phyloP scores from a whole-genome alignment of 2,888 invertebrate species.

The Tipula vernalis region DNA sequence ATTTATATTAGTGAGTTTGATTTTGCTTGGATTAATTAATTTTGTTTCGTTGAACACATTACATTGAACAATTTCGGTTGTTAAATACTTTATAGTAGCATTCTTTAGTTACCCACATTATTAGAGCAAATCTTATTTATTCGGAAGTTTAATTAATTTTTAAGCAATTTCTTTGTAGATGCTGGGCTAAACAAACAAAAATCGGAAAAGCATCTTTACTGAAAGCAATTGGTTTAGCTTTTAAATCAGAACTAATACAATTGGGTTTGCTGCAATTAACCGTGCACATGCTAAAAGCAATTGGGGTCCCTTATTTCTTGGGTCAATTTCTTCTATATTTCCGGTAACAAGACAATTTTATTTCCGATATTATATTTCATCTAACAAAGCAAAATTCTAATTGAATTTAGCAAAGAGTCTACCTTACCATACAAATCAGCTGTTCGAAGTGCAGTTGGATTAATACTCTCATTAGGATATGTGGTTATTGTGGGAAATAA shows the following conservation, averaged over 20 bases:
- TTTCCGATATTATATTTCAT: not conserved
- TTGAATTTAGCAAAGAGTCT: not conserved
- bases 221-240: constrained; percentile 17
- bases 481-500: not conserved
- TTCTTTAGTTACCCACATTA: no score
- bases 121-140: no score
- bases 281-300: not conserved
- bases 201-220: constrained; percentile 17
- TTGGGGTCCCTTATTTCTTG: constrained; percentile 16
- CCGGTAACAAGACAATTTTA: constrained; percentile 12
- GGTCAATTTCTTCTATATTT: constrained; percentile 19
- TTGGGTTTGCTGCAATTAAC: constrained; percentile 14
- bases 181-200: not conserved
- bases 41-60: no score
- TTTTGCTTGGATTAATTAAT: no score
- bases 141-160: no score
- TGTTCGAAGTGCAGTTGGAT: not conserved
- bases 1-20: no score
- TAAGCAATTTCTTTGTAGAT: not conserved
- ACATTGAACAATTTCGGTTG: no score
- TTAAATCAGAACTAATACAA: constrained; percentile 18
- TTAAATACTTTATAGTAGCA: no score
- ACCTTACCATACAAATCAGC: not conserved
- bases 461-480: not conserved
- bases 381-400: not conserved